These are phyloP conservation scores for Megaustenia siamemsis DNA, from an alignment of 2,888 invertebrate genomes.

Conservation along the genomic window DNA sequence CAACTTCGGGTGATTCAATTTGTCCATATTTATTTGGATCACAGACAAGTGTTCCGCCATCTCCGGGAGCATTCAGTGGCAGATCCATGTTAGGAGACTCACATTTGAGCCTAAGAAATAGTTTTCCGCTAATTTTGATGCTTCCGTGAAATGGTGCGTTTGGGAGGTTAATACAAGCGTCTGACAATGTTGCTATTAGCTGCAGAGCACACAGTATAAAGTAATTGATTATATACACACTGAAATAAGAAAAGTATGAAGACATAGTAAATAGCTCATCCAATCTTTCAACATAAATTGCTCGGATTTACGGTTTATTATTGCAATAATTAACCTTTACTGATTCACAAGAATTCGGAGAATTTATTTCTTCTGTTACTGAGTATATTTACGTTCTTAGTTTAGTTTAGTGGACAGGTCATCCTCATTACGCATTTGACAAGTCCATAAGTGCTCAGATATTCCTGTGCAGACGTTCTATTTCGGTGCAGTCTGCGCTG, in stretches of 20 bases:
- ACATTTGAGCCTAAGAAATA: constrained; percentile 4
- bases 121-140: not conserved
- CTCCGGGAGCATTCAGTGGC: constrained; percentile 16
- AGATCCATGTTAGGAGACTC: not conserved
- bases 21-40: not conserved
- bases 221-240: not conserved
- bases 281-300: too few relatives aligned
- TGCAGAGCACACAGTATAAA: not conserved
- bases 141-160: not conserved
- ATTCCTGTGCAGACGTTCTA: too few relatives aligned
- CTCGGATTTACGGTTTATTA: too few relatives aligned
- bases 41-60: constrained; percentile 12
- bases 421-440: too few relatives aligned
- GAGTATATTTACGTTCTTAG: too few relatives aligned
- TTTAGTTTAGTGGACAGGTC: too few relatives aligned
- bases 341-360: too few relatives aligned
- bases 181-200: not conserved
- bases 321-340: too few relatives aligned
- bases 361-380: too few relatives aligned
- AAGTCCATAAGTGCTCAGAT: too few relatives aligned
- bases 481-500: too few relatives aligned
- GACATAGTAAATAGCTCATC: not conserved
- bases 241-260: not conserved
- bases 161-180: not conserved
- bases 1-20: not conserved